Evolutionary conservation across 2,797 vertebrate genomes (phyloP), one percentile per base, ranked within the genome.

Genomic region (Mareca penelope): DNA sequence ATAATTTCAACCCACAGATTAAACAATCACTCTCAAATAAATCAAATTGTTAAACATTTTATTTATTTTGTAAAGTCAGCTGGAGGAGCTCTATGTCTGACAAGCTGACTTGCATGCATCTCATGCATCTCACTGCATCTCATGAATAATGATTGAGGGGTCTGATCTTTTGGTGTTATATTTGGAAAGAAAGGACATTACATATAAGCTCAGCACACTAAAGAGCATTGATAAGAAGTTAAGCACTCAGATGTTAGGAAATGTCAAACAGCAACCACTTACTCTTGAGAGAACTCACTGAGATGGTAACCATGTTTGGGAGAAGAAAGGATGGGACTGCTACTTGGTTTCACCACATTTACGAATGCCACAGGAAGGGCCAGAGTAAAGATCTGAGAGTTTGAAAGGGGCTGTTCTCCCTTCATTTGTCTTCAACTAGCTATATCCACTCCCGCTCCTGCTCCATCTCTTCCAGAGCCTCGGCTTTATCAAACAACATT

Each of bases 151-250:
- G 5, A 63, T 4, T 61, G 35, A 88, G 42, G 11, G 23, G 29
- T 90, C 59, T 80, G 76, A 90, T 16, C n/a, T 87, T 80, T 73
- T 31, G 35, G 22, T 59, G 76, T 81, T 79, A 22, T 53, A 87
- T 88, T 80, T 87, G 71, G 71, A 94, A 90, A 87, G 64, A 77
- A 94, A 94, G 93, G 53, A 53, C n/a, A 37, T 77, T 80, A 77
- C 46, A 80, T 44, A 80, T 31, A 77, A 87, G 52, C 10, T 16
- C 23, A 73, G 7, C 33, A 44, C 3, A 4, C 70, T 85, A 82
- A 85, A 89, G 84, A 80, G 35, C 42, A 40, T 52, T 80, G 56
- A 42, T 85, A 64, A 89, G 78, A 94, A 80, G 55, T 89, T 82
- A 80, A 89, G 39, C 29, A 53, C 48, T 90, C 31, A 53, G 31